Base-by-base conservation (phyloP, 2,113 vertebrate genomes). In the Phycodurus eques region DNA sequence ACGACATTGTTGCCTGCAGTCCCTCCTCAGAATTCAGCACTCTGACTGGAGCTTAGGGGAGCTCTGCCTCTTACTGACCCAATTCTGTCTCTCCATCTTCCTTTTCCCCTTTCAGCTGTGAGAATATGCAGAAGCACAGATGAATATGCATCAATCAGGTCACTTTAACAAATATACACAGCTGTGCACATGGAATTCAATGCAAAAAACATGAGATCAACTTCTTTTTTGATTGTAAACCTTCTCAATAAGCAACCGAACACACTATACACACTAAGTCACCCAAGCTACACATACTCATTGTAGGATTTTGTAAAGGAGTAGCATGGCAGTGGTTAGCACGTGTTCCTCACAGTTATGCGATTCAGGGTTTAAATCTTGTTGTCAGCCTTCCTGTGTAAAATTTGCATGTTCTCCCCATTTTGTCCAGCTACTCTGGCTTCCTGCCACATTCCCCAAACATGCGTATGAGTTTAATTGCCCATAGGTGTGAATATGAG, bases 31-130 rank as follows among this genome's bases (percentile, higher is more conserved):
- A 84, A 71, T 71, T 69, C 72, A 73, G 73, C 72, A 57, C 70
- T 74, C 59, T 49, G 68, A 65, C 71, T 67, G 75, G 72, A 71
- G 77, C 73, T 79, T 64, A 8, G 2, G 71, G 82, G 71, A 80
- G 77, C 69, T 78, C 84, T 79, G 80, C 72, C 80, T 73, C 72
- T 80, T 66, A 46, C 68, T 88, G 87, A 78, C 87, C 87, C 80
- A 85, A 78, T 87, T 88, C 83, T 87, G 85, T 88, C 87, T 85
- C 79, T 87, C 87, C 74, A 64, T 88, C 84, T 80, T 82, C 72
- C 68, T 72, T 72, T 77, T 67, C 71, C 70, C 42, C 68, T 71
- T 59, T 57, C 2, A 64, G 62, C 84, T 83, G 73, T 79, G 77
- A 85, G 75, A 71, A 80, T 81, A 71, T 68, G 62, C 73, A 66